These are phyloP conservation scores for Lepidocyrtinus sp. DNA, from an alignment of 2,888 invertebrate genomes.

Conservation along the genomic window DNA sequence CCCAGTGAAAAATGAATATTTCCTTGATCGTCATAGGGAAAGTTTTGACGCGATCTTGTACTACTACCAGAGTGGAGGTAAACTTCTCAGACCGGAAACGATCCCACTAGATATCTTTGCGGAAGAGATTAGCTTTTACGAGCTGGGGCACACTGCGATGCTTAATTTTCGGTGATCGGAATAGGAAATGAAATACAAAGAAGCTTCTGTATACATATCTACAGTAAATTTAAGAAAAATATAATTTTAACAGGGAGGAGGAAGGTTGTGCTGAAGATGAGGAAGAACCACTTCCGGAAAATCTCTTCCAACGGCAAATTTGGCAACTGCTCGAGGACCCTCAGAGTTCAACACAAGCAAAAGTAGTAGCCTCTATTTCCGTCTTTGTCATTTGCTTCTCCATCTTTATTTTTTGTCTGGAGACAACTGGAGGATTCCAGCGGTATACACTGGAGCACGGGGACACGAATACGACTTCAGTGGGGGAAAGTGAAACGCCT, in stretches of 20 bases:
- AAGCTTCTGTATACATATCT: too few relatives aligned
- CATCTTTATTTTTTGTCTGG: constrained; percentile 99
- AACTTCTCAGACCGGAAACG: constrained; percentile 51
- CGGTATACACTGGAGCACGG: constrained; percentile 98
- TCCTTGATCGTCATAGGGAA: constrained; percentile 55
- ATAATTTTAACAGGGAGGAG: constrained; percentile 9
- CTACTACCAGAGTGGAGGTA: constrained; percentile 58
- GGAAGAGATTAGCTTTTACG: constrained; percentile 50
- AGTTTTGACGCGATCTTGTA: constrained; percentile 63
- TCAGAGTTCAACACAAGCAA: too few relatives aligned
- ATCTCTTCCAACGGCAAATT: constrained; percentile 57
- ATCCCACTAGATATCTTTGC: constrained; percentile 62
- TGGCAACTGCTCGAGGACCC: constrained; percentile 68
- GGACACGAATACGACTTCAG: constrained; percentile 95
- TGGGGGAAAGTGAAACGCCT: constrained; percentile 96
- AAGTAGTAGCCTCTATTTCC: constrained; percentile 99
- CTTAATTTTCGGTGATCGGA: constrained; percentile 19
- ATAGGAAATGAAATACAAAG: constrained; percentile 21
- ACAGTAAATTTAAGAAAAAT: not conserved
- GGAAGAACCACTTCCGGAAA: constrained; percentile 46
- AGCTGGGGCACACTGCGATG: too few relatives aligned
- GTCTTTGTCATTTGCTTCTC: constrained; percentile 98
- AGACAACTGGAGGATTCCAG: constrained; percentile 98
- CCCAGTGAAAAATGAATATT: constrained; percentile 44
- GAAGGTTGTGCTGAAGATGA: constrained; percentile 52